phyloP scores from a whole-genome alignment of 2,888 invertebrate species.

The Herminia tarsipennalis region DNA sequence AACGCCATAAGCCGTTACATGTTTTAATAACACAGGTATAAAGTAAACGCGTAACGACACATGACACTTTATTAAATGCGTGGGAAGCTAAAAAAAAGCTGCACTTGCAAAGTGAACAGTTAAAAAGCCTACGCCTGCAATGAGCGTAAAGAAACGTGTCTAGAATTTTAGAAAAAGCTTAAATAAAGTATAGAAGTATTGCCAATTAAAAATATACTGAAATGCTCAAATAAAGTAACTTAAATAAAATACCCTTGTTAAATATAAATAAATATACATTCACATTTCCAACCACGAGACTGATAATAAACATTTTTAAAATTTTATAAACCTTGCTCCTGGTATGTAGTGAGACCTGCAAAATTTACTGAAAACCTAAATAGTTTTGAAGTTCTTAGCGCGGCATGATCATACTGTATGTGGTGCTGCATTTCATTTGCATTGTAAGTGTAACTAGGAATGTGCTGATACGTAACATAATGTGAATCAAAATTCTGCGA shows the following conservation, averaged over 20 bases:
- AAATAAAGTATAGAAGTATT: constrained; percentile 21
- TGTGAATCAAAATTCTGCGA: too few species aligned
- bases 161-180: constrained; percentile 30
- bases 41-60: constrained; percentile 21
- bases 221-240: constrained; percentile 42
- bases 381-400: constrained; percentile 70
- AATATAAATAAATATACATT: constrained; percentile 60
- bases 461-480: not conserved
- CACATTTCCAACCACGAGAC: constrained; percentile 67
- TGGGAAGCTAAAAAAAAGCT: constrained; percentile 58
- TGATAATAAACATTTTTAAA: constrained; percentile 62
- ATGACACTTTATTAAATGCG: constrained; percentile 33
- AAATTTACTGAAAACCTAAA: constrained; percentile 84
- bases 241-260: constrained; percentile 36
- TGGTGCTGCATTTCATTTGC: not conserved
- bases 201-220: constrained; percentile 49
- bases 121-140: constrained; percentile 37
- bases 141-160: constrained; percentile 19
- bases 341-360: constrained; percentile 83
- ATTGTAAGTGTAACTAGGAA: not conserved
- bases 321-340: constrained; percentile 81
- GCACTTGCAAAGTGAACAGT: constrained; percentile 44
- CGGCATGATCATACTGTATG: not conserved
- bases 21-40: not conserved
- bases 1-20: constrained; percentile 8